Base-by-base conservation (phyloP, 2,113 vertebrate genomes). In the Perognathus longimembris region DNA sequence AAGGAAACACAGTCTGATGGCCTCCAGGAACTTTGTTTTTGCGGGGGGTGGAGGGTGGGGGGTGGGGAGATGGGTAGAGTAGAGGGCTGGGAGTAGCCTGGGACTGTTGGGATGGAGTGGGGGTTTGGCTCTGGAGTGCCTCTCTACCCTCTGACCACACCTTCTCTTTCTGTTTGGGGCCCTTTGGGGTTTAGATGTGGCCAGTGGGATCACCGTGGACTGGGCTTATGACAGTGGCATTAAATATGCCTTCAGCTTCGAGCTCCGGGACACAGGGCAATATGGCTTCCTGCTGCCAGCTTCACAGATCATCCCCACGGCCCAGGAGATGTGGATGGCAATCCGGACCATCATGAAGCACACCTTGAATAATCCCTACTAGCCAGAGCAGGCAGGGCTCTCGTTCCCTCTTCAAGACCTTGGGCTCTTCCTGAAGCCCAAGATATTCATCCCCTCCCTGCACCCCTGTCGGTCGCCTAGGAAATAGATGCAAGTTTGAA, bases 261-360 rank as follows among this genome's bases (percentile, higher is more conserved):
- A 99, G 97, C 98, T 99, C 94, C 98, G 99, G 82, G 99, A 99
- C 97, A 99, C 98, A 0, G 99, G 99, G 10, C 97, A 3, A 36
- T 98, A 98, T 0, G 99, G 99, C 10, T 99, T 99, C 97, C 75
- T 99, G 85, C 97, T 99, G 95, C 99, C 99, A 0, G 98, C 98
- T 88, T 20, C 92, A 15, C 98, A 99, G 97, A 99, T 99, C 95
- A 24, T 99, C 77, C 99, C 99, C 89, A 99, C 99, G 0, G 99
- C 99, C 61, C 95, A 98, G 0, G 99, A 99, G 98, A 99, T 98
- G 0, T 99, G 99, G 99, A 95, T 98, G 4, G 99, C 98, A 0
- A 95, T 99, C 40, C 97, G 98, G 96, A 97, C 98, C 95, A 98
- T 99, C 96, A 98, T 99, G 98, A 90, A 97, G 54, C 94, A 98